Conservation (phyloP, 2,888 invertebrate genomes). For the Eupeodes luniger region DNA sequence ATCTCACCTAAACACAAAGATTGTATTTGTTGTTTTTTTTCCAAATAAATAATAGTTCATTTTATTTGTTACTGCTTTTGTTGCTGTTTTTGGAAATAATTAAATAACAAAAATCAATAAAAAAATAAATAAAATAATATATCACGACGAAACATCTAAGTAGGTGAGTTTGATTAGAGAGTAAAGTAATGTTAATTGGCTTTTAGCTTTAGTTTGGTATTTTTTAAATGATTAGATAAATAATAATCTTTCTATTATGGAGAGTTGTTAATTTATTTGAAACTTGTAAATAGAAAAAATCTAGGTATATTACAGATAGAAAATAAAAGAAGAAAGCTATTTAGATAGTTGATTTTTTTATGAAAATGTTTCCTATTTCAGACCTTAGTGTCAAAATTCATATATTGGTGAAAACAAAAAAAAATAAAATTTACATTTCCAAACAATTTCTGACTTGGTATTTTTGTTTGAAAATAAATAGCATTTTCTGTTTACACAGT, state of each 20-base stretch:
- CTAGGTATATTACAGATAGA: neutral
- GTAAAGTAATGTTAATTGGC: constrained; percentile 29
- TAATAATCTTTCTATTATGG: neutral
- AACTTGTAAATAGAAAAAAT: constrained; percentile 1
- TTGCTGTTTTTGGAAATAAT: constrained; percentile 27
- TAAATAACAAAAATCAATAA: neutral
- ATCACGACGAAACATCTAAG: constrained; percentile 70
- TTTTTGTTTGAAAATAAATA: too few species aligned
- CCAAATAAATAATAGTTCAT: constrained; percentile 29
- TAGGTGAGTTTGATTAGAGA: constrained; percentile 76
- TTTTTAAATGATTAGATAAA: constrained; percentile 24
- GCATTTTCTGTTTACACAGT: too few species aligned
- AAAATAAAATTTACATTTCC: too few species aligned
- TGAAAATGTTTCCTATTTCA: too few species aligned
- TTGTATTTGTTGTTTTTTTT: neutral
- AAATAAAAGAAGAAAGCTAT: neutral
- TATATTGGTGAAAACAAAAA: too few species aligned
- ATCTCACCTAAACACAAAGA: neutral
- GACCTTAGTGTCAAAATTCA: too few species aligned
- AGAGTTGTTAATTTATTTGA: constrained; percentile 42
- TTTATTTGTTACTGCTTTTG: constrained; percentile 1
- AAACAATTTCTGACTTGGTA: too few species aligned
- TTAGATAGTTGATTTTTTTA: too few species aligned
- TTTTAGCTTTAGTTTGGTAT: neutral
- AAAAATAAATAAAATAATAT: constrained; percentile 17